A percentile compares a stretch with the other conserved stretches of the same genome.
phyloP scores from a whole-genome alignment of 2,888 invertebrate genomes.

The Mactromeris polynyma region DNA sequence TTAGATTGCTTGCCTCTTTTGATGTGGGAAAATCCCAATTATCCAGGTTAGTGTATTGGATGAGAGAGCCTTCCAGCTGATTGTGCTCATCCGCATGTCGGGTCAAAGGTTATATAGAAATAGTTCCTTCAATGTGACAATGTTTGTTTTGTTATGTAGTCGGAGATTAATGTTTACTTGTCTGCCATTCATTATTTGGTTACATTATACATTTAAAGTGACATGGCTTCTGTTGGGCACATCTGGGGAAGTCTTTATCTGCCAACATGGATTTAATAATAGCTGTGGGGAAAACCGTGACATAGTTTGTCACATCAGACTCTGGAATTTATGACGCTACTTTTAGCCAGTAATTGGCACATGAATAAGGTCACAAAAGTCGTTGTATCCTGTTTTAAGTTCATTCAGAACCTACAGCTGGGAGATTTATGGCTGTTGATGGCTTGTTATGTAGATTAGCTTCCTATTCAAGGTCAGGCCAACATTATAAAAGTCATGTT shows the following conservation, averaged over 20 bases:
- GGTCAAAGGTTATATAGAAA: conserved; percentile 72
- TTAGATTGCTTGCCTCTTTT: conserved; percentile 52
- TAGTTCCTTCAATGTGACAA: conserved; percentile 50
- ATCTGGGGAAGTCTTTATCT: conserved; percentile 52
- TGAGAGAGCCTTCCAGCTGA: conserved; percentile 42
- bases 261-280: conserved; percentile 51
- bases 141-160: conserved; percentile 56
- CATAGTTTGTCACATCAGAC: conserved; percentile 37
- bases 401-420: conserved; percentile 22
- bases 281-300: conserved; percentile 48
- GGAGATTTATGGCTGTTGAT: conserved; percentile 58
- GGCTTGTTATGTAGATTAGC: conserved; percentile 48
- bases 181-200: conserved; percentile 44
- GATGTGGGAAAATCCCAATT: conserved; percentile 66
- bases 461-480: conserved; percentile 51
- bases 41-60: conserved; percentile 60
- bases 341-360: conserved; percentile 61
- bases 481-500: not conserved
- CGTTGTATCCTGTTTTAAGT: conserved; percentile 61
- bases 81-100: conserved; percentile 59
- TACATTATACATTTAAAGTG: conserved; percentile 36
- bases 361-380: conserved; percentile 60
- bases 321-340: conserved; percentile 60
- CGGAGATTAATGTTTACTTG: conserved; percentile 53
- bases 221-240: conserved; percentile 34